phyloP scores from a whole-genome alignment of 2,888 invertebrate species.

The Blomia tropicalis region DNA sequence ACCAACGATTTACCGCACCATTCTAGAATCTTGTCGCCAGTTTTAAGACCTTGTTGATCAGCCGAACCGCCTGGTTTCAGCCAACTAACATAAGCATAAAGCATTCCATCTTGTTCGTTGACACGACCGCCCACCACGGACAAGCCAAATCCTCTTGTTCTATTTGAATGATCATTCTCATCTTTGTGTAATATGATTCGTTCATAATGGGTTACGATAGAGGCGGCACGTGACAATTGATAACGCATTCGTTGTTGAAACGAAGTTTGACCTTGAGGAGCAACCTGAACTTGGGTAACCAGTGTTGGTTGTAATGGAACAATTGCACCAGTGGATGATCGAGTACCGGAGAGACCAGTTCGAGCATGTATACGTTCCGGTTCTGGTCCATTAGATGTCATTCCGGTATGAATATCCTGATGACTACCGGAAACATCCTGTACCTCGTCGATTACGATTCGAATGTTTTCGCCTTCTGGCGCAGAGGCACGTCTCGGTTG shows the following conservation, averaged over 20 bases:
- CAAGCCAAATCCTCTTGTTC: constrained; percentile 73
- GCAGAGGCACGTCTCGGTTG: constrained; percentile 43
- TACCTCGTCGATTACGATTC: constrained; percentile 81
- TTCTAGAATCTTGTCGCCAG: constrained; percentile 51
- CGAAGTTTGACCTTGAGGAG: constrained; percentile 8
- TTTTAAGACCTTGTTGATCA: constrained; percentile 43
- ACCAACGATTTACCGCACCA: constrained; percentile 77
- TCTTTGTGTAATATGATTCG: constrained; percentile 27
- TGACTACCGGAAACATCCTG: constrained; percentile 45
- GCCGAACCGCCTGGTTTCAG: constrained; percentile 81
- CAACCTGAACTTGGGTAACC: constrained; percentile 4
- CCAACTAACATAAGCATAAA: constrained; percentile 79
- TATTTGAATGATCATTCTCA: constrained; percentile 20
- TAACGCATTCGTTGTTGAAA: constrained; percentile 12
- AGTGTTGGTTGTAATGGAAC: background rate
- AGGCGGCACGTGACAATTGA: constrained; percentile 8
- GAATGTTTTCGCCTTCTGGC: constrained; percentile 68
- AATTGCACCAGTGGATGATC: background rate
- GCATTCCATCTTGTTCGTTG: constrained; percentile 56
- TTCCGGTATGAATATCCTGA: background rate
- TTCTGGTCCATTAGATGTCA: background rate
- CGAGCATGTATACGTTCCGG: background rate
- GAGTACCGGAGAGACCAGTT: background rate
- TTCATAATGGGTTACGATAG: constrained; percentile 23
- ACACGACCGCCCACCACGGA: constrained; percentile 81